Evolutionary conservation across 2,797 vertebrate species (phyloP), one percentile per base, ranked within the genome.

Genomic region (Uromys caudimaculatus): DNA sequence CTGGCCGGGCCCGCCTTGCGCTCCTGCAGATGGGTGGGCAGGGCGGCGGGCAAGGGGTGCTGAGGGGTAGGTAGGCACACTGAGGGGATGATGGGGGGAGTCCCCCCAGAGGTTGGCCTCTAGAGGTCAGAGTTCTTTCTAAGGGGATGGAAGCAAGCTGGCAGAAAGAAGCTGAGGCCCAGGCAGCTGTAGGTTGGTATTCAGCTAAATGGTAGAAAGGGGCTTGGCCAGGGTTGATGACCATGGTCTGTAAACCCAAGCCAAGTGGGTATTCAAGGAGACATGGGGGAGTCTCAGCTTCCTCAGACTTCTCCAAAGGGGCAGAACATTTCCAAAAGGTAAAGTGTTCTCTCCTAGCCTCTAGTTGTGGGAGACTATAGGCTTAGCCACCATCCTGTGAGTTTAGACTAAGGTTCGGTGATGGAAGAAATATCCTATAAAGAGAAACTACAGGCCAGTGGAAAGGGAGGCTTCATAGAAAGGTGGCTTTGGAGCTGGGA

Each of bases 21-120:
- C 96, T 97, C 96, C 96, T 88, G 97, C 96, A 96, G 87, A 78
- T 4, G 95, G 97, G 97, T 84, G 97, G 97, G 95, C 0, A 64
- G 97, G 97, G 97, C 0, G 97, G 97, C 0, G 96, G 96, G 97
- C 2, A 29, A 82, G 95, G 97, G 97, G 64, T 0, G 84, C 96
- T 91, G 92, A 97, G 92, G 96, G 97, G 96, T 91, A 97, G 95
- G 93, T 91, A 97, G 97, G 97, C 92, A 94, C 89, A 79, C 32
- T 8, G 84, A 94, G 77, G 91, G 89, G 93, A 38, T 52, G 29
- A 93, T 56, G 54, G 88, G 77, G 84, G 78, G 82, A 89, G 16
- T 3, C 54, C 47, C 69, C 52, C 67, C 7, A 16, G 27, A 76
- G 90, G 88, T 90, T 21, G 0, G 82, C 21, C 91, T 79, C 77